phyloP scores from a whole-genome alignment of 1,140 invertebrate species.

The Trichoplusia ni region DNA sequence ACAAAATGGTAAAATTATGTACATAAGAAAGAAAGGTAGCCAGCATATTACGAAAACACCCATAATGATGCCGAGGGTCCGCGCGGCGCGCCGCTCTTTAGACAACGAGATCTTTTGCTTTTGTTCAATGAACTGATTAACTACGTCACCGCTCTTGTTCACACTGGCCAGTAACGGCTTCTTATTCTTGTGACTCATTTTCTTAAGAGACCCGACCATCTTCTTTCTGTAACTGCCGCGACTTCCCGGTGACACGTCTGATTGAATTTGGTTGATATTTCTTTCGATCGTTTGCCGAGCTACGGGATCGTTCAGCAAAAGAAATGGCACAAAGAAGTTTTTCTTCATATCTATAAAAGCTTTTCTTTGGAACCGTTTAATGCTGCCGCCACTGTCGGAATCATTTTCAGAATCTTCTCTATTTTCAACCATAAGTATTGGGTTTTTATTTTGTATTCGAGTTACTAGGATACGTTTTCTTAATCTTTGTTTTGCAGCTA shows the following conservation, averaged over 20 bases:
- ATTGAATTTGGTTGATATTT: constrained; percentile 28
- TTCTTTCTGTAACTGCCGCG: constrained; percentile 30
- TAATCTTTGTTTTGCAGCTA: constrained; percentile 89
- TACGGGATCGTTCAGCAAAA: constrained; percentile 41
- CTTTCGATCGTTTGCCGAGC: constrained; percentile 37
- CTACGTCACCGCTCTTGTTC: constrained; percentile 79
- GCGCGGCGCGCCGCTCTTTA: constrained; percentile 93
- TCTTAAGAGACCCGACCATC: constrained; percentile 32
- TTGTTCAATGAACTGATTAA: constrained; percentile 94
- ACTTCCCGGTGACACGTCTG: constrained; percentile 8
- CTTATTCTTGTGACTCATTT: constrained; percentile 34
- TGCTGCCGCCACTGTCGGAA: constrained; percentile 49
- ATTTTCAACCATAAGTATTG: constrained; percentile 42
- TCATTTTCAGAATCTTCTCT: constrained; percentile 66
- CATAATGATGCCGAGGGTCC: constrained; percentile 95
- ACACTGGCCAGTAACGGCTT: constrained; percentile 40
- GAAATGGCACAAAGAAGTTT: constrained; percentile 47
- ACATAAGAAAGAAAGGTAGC: constrained; percentile 97
- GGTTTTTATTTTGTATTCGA: constrained; percentile 82
- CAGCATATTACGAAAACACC: constrained; percentile 96
- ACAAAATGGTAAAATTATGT: constrained; percentile 93
- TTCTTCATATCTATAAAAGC: constrained; percentile 49
- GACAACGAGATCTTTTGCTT: constrained; percentile 94
- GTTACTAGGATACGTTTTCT: constrained; percentile 88
- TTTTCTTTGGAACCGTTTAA: constrained; percentile 42